Evolutionary conservation across 2,797 vertebrate species (phyloP).

Genomic region (Uromys caudimaculatus): DNA sequence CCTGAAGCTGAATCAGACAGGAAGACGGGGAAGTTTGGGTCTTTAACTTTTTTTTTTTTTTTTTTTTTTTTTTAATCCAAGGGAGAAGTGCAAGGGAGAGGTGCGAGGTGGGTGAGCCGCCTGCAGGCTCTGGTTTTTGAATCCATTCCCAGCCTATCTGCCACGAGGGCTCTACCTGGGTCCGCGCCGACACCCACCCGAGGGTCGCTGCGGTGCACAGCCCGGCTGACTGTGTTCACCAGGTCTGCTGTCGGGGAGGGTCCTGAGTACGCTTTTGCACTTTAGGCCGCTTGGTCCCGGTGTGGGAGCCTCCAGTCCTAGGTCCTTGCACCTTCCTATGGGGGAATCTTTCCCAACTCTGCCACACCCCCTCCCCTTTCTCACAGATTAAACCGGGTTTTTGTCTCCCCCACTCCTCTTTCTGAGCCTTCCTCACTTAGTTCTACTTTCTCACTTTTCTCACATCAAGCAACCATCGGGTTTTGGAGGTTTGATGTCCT

Average conservation of each 20-base stretch:
- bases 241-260: background rate
- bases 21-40: slow-evolving; percentile 74
- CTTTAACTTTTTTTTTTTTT: slow-evolving; percentile 43
- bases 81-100: slow-evolving; percentile 5
- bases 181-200: background rate
- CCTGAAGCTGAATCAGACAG: slow-evolving; percentile 77
- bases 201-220: background rate
- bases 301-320: background rate
- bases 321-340: background rate
- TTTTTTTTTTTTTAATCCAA: background rate
- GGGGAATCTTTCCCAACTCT: background rate
- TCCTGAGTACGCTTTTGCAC: background rate
- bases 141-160: slow-evolving; percentile 72
- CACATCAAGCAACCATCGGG: slow-evolving; percentile 30
- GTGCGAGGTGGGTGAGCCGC: slow-evolving; percentile 76
- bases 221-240: background rate
- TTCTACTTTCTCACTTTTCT: too few relatives aligned
- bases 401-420: background rate
- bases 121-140: slow-evolving; percentile 72
- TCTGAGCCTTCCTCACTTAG: background rate
- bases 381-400: background rate
- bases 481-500: background rate
- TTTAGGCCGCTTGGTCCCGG: background rate
- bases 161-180: background rate
- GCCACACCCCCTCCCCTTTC: background rate